Evolutionary conservation across 2,888 invertebrate genomes (phyloP).

Genomic region (Elegia similella): DNA sequence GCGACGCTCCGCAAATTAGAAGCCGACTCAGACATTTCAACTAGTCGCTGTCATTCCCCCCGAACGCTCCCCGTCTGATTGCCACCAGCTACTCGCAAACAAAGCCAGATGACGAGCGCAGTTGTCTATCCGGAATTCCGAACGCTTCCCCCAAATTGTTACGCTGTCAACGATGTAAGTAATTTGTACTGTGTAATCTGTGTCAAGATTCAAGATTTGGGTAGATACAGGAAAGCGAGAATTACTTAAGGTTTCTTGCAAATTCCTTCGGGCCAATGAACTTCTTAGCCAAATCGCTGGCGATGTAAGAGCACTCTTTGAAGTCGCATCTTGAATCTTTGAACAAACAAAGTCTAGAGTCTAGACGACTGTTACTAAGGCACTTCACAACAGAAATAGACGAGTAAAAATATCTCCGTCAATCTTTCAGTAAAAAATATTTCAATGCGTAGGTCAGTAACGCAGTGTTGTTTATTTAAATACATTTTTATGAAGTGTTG

Average conservation of each 20-base stretch:
- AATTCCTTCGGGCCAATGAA: conserved; percentile 7
- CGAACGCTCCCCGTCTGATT: conserved; percentile 49
- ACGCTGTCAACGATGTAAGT: conserved; percentile 53
- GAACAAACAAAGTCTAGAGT: conserved; percentile 30
- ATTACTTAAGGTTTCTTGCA: neutral
- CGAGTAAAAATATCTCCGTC: neutral
- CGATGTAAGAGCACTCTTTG: neutral
- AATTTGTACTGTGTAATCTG: conserved; percentile 46
- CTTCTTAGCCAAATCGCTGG: conserved; percentile 3
- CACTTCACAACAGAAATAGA: neutral
- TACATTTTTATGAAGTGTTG: neutral
- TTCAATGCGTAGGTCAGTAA: conserved; percentile 1
- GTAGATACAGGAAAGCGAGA: neutral
- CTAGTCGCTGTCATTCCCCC: conserved; percentile 45
- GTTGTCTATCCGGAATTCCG: conserved; percentile 59
- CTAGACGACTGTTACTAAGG: conserved; percentile 27
- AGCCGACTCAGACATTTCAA: conserved; percentile 60
- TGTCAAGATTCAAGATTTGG: conserved; percentile 24
- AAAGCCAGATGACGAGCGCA: conserved; percentile 60
- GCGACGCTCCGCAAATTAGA: conserved; percentile 61
- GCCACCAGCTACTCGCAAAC: conserved; percentile 60
- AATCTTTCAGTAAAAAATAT: neutral
- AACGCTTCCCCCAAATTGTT: conserved; percentile 53
- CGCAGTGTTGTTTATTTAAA: neutral
- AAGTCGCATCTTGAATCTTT: conserved; percentile 12